Base-by-base conservation (phyloP, 64 coral and sea anemone species). In the Dendrophyllia cribrosa region DNA sequence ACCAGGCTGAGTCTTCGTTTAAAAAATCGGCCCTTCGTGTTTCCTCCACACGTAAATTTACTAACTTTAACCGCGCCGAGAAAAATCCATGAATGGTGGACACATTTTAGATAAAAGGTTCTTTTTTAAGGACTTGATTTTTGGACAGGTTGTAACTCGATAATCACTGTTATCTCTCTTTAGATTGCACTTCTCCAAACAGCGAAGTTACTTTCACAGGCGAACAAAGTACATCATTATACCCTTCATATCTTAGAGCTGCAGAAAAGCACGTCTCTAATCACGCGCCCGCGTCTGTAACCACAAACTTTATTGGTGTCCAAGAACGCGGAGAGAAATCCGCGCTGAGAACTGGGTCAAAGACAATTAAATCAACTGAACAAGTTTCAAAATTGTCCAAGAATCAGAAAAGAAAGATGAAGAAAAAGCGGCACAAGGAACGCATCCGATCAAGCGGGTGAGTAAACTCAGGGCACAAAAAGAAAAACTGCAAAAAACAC, bases 331-430 rank as follows among this genome's bases (percentile, higher is more conserved):
- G 10, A 24, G 46, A 23, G 1, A 20, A 26, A 1, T 7, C 43
- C 16, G 3, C 45, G 62, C 16, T 4, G 19, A 6, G 2, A 7
- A 84, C 19, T 67, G 80, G 62, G 45, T 84, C 80, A 45, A 5
- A 84, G 43, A n/a, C 19, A 4, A 12, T 26, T 0, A 9, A 52
- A 49, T 66, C 80, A 23, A 50, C 60, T 20, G 20, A 68, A 14
- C 62, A 67, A 24, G 43, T 4, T 5, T 84, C 44, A 13, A 91
- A 63, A 79, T 16, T 83, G 58, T 63, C 64, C 50, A 91, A 83
- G 58, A 91, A 91, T 56, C 78, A 91, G 68, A 91, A 84, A 45
- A 68, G 89, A 64, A 91, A 91, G 45, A 68, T 91, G 43, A 91
- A 91, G 78, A 91, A 91, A 83, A 91, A 91, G 55, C 89, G 88